Conservation (phyloP, 2,888 invertebrate genomes). For the Boloria selene region DNA sequence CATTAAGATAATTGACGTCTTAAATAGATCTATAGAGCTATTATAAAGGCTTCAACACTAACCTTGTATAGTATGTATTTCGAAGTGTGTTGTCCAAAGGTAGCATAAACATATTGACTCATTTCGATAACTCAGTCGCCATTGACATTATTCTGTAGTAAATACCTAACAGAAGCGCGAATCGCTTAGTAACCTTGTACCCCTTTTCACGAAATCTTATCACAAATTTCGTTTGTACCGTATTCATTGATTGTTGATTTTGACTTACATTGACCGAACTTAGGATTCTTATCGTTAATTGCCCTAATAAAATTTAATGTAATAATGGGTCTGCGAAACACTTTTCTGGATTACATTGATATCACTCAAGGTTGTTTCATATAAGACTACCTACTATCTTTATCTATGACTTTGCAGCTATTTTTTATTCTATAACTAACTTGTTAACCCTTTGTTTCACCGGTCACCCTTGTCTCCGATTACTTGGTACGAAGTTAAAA, state of each 20-base stretch:
- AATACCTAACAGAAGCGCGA: constrained; percentile 52
- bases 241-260: constrained; percentile 29
- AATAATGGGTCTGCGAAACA: constrained; percentile 8
- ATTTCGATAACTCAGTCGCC: constrained; percentile 47
- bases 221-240: constrained; percentile 44
- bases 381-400: too few species aligned
- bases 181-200: constrained; percentile 60
- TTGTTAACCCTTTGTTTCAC: too few species aligned
- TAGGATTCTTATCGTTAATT: constrained; percentile 22
- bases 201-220: constrained; percentile 63
- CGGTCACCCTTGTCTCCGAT: too few species aligned
- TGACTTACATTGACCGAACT: constrained; percentile 25
- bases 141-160: constrained; percentile 66
- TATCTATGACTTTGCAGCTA: too few species aligned
- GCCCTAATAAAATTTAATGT: background rate
- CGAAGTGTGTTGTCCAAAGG: constrained; percentile 14
- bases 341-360: constrained; percentile 19
- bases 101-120: constrained; percentile 20
- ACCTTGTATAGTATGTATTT: constrained; percentile 14
- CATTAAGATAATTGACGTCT: too few species aligned
- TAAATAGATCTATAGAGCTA: too few species aligned
- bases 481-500: too few species aligned
- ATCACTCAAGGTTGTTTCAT: constrained; percentile 4
- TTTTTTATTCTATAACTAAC: too few species aligned
- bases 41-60: background rate